Evolutionary conservation across 2,888 invertebrate genomes (phyloP), one percentile per base, ranked within the genome.

Genomic region (Chrysodeixis includens): DNA sequence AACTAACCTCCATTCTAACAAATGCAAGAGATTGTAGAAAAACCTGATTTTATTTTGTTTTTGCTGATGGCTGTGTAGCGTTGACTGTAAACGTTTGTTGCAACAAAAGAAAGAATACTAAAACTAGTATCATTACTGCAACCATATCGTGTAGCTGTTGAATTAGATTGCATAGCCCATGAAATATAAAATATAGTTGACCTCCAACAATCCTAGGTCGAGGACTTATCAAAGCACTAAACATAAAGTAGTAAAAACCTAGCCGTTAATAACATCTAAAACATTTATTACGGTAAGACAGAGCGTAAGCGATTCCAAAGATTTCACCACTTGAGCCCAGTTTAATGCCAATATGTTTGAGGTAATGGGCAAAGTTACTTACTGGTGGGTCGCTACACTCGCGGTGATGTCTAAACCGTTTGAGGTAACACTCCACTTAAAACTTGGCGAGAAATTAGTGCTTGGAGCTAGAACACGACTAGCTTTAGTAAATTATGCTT

Each of bases 321-420:
- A 69, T 69, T 67, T 74, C 67, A 44, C 64, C 74, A 54, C 57
- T 70, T 56, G 18, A 30, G 66, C 32, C 18, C 30, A 32, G 58
- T 78, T 71, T 67, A 71, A 66, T 71, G 67, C 56, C 71, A 54
- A 68, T 64, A 56, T 61, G 66, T 69, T 62, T 40, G 58, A 63
- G 32, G 75, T 81, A 78, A 78, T 66, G 81, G 61, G 49, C 62
- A 14, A 81, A 78, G 58, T 81, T 71, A 78, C 74, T 80, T 78
- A 78, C 71, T 55, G 32, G 9, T 63, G 30, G 51, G 57, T 66
- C 61, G 59, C 49, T 58, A 30, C 7, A 40, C 40, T n/a, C 40
- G 40, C 40, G 3, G 40, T 55, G 62, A 67, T 63, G 52, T 18
- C 63, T 62, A 10, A 26, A 35, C 32, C 8, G 5, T 59, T 35